Conservation (phyloP, 2,113 vertebrate species). For the Anoplopoma fimbria region DNA sequence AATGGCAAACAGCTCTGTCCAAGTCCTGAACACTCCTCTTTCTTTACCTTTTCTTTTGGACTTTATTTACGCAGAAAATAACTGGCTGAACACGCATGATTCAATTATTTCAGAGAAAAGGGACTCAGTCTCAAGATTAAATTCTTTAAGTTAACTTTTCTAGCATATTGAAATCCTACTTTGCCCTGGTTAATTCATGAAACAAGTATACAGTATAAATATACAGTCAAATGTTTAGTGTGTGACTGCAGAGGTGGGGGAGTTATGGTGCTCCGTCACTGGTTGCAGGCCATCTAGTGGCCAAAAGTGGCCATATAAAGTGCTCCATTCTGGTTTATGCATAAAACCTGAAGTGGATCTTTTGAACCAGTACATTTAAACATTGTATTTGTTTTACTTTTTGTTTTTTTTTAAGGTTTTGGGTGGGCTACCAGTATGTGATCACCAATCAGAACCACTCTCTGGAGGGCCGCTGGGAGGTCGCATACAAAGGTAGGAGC, state of each 20-base stretch:
- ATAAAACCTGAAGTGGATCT: background rate
- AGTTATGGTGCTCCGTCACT: background rate
- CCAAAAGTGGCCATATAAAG: background rate
- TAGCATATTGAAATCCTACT: background rate
- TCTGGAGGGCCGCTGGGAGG: slow-evolving; percentile 95
- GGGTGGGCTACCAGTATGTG: slow-evolving; percentile 98
- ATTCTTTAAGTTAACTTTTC: background rate
- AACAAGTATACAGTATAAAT: background rate
- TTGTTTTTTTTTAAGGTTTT: slow-evolving; percentile 85
- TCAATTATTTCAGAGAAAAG: background rate
- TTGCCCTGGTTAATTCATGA: background rate
- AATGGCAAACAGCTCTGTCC: background rate
- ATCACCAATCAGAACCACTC: slow-evolving; percentile 93
- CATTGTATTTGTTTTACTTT: background rate
- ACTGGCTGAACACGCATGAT: background rate
- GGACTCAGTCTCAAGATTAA: background rate
- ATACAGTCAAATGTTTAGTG: background rate
- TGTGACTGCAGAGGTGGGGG: background rate
- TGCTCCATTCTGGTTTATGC: background rate
- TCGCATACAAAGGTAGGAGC: slow-evolving; percentile 91
- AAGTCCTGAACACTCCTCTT: background rate
- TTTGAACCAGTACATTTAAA: background rate
- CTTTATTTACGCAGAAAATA: background rate
- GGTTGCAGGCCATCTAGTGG: slow-evolving; percentile 65
- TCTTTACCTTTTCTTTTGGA: background rate